These are phyloP conservation scores for Rattus rattus DNA, from an alignment of 2,113 vertebrate species.

Conservation along the genomic window DNA sequence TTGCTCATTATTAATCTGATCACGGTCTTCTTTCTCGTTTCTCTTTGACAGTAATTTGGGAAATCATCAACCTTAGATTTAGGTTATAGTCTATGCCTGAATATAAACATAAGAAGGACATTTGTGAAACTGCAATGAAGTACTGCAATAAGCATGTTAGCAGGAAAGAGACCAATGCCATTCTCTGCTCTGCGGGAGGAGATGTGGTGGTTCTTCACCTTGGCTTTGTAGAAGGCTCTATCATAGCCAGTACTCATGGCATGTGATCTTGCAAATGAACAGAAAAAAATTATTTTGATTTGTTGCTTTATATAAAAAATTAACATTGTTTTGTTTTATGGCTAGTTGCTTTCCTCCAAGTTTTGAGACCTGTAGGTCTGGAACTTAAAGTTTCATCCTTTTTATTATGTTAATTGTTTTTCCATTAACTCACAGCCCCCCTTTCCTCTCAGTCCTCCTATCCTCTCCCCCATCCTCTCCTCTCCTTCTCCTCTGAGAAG, in stretches of 20 bases:
- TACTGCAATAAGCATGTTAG: conserved; percentile 69
- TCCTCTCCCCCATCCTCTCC: no score
- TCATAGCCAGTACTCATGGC: accelerated
- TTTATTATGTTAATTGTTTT: neutral
- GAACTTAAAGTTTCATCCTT: neutral
- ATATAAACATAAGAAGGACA: neutral
- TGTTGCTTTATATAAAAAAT: neutral
- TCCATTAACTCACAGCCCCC: no score
- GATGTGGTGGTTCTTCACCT: neutral
- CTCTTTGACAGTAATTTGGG: no score
- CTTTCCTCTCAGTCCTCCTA: no score
- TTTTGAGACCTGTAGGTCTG: neutral
- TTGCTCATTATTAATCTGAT: neutral
- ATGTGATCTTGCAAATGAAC: neutral
- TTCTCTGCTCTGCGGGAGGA: accelerated
- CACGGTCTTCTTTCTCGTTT: neutral
- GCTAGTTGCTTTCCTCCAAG: neutral
- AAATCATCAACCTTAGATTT: neutral
- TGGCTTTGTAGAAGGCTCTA: conserved; percentile 79
- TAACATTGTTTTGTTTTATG: neutral
- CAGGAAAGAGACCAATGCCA: accelerated
- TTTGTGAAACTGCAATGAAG: neutral
- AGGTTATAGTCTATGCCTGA: neutral
- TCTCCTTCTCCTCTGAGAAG: no score
- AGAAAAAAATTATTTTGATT: neutral